Percentiles rank a stretch among this genome's conserved stretches.
phyloP scores from a whole-genome alignment of 2,113 vertebrate genomes.

The Sardina pilchardus region DNA sequence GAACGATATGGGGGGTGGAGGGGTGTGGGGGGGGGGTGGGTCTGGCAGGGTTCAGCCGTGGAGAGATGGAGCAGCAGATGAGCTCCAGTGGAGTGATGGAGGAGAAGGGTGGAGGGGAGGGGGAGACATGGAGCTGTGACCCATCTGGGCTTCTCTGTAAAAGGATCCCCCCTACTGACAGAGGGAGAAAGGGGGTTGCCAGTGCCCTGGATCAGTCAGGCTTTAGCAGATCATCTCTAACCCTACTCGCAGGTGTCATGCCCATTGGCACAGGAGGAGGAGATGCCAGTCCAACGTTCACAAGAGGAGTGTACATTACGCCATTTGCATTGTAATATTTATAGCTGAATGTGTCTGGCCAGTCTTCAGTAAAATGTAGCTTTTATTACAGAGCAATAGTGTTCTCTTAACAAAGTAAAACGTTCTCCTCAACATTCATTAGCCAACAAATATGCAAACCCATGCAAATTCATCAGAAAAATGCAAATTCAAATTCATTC shows the following conservation, averaged over 20 bases:
- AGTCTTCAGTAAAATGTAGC: background rate
- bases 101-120: background rate
- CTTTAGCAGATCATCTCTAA: background rate
- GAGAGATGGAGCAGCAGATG: background rate
- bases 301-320: background rate
- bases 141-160: conserved; percentile 2
- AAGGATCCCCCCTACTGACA: conserved; percentile 9
- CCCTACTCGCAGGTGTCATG: background rate
- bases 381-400: background rate
- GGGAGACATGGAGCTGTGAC: background rate
- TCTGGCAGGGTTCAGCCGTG: background rate
- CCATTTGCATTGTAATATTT: background rate
- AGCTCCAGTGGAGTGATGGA: too few species aligned
- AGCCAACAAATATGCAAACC: background rate
- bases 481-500: too few species aligned
- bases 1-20: background rate
- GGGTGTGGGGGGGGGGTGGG: background rate
- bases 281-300: background rate
- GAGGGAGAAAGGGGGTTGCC: background rate
- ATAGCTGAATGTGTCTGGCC: background rate
- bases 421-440: background rate
- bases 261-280: background rate
- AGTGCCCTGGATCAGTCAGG: background rate
- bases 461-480: too few species aligned
- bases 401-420: background rate